phyloP scores from a whole-genome alignment of 2,888 invertebrate species.

The Drosophila mimetica region DNA sequence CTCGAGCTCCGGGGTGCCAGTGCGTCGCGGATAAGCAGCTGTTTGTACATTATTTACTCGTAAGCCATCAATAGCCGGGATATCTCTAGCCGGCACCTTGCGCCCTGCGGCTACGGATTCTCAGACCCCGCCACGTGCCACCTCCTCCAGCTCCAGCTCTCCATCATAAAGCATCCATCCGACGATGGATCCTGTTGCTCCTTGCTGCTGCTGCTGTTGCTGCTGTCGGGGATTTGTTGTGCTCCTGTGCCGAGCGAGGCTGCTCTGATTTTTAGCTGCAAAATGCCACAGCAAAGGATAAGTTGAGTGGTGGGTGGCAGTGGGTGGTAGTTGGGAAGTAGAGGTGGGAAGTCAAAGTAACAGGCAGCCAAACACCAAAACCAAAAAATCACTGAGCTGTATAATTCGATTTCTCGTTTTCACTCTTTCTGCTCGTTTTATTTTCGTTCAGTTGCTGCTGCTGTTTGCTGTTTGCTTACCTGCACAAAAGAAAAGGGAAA shows the following conservation, averaged over 20 bases:
- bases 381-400: conserved; percentile 82
- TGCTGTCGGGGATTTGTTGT: conserved; percentile 75
- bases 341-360: conserved; percentile 56
- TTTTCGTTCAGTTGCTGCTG: conserved; percentile 34
- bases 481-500: conserved; percentile 36
- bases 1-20: conserved; percentile 1
- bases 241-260: conserved; percentile 23
- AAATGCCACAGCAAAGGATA: conserved; percentile 71
- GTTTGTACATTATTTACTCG: conserved; percentile 80
- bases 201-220: conserved; percentile 25
- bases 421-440: conserved; percentile 40
- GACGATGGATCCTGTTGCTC: conserved; percentile 36
- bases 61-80: conserved; percentile 73
- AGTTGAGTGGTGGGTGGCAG: conserved; percentile 19
- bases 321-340: not conserved
- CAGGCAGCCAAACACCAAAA: conserved; percentile 77
- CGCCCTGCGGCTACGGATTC: conserved; percentile 48
- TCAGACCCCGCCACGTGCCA: conserved; percentile 36
- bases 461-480: conserved; percentile 74
- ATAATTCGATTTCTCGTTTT: conserved; percentile 84
- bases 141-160: not conserved
- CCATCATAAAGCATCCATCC: conserved; percentile 21
- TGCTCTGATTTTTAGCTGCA: conserved; percentile 72
- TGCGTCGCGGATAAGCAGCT: conserved; percentile 71
- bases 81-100: conserved; percentile 40